phyloP scores from a whole-genome alignment of 2,888 invertebrate species.

The Eupithecia dodoneata region DNA sequence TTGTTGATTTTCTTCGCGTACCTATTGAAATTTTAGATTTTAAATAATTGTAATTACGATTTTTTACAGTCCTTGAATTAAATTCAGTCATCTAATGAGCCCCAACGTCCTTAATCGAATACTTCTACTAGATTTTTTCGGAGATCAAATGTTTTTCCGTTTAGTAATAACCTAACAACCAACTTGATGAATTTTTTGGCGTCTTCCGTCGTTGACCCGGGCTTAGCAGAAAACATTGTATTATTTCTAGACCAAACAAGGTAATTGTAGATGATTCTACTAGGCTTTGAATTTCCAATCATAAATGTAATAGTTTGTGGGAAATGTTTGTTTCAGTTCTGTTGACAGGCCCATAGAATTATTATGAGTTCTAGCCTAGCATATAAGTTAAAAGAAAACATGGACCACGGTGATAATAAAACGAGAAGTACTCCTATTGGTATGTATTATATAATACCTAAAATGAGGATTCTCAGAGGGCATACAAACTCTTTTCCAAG shows the following conservation, averaged over 20 bases:
- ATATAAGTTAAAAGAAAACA: constrained; percentile 71
- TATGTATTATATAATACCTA: constrained; percentile 47
- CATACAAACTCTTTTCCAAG: background rate
- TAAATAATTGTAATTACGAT: background rate
- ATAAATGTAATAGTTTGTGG: background rate
- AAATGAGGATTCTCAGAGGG: background rate
- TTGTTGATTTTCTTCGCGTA: constrained; percentile 12
- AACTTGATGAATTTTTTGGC: constrained; percentile 18
- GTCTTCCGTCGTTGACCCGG: constrained; percentile 34
- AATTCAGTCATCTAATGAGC: background rate
- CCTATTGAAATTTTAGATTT: background rate
- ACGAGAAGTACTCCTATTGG: constrained; percentile 74
- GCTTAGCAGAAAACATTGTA: constrained; percentile 12
- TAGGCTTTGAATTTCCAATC: background rate
- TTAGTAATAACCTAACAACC: constrained; percentile 19
- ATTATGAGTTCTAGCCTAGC: constrained; percentile 72
- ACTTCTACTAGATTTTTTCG: background rate
- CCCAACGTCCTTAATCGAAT: background rate
- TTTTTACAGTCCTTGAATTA: background rate
- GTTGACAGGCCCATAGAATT: constrained; percentile 16
- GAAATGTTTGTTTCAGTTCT: constrained; percentile 28
- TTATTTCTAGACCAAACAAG: constrained; percentile 15
- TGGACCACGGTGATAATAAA: constrained; percentile 66
- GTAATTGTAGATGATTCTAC: constrained; percentile 14
- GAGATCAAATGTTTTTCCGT: background rate